phyloP scores from a whole-genome alignment of 92 coral and sea anemone species.

The Palythoa grandis region DNA sequence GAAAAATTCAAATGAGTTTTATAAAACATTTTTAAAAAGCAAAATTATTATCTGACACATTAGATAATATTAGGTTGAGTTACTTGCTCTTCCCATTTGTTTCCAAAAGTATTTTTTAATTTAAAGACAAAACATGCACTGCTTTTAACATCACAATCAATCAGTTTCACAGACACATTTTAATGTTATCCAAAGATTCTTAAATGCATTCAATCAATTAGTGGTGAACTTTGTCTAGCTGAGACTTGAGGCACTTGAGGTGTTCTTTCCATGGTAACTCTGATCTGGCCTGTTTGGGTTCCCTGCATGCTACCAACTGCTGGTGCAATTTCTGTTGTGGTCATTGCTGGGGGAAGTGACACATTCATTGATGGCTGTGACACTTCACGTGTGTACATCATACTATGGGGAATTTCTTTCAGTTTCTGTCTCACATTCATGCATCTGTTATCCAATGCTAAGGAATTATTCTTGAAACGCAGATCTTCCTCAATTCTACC shows the following conservation, averaged over 20 bases:
- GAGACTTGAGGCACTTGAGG: not conserved
- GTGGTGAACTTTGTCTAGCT: slow-evolving; percentile 49
- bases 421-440: slow-evolving; percentile 87
- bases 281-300: slow-evolving; percentile 40
- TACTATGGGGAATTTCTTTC: slow-evolving; percentile 95
- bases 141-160: not conserved
- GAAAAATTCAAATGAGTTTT: not conserved
- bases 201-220: slow-evolving; percentile 40
- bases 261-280: slow-evolving; percentile 34
- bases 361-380: slow-evolving; percentile 48
- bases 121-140: not conserved
- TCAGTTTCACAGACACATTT: not conserved
- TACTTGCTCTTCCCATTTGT: no score
- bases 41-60: not conserved
- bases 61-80: not conserved
- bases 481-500: slow-evolving; percentile 91
- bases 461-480: slow-evolving; percentile 87
- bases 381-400: slow-evolving; percentile 69
- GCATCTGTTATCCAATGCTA: slow-evolving; percentile 95
- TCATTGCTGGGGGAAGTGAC: slow-evolving; percentile 53
- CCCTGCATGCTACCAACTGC: slow-evolving; percentile 39
- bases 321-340: slow-evolving; percentile 51
- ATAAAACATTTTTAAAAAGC: not conserved
- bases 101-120: no score
- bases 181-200: not conserved